A percentile compares a stretch with the other conserved stretches of the same genome.
These are phyloP conservation scores for Drosophila emarginata DNA, from an alignment of 2,888 invertebrate genomes.

Conservation along the genomic window DNA sequence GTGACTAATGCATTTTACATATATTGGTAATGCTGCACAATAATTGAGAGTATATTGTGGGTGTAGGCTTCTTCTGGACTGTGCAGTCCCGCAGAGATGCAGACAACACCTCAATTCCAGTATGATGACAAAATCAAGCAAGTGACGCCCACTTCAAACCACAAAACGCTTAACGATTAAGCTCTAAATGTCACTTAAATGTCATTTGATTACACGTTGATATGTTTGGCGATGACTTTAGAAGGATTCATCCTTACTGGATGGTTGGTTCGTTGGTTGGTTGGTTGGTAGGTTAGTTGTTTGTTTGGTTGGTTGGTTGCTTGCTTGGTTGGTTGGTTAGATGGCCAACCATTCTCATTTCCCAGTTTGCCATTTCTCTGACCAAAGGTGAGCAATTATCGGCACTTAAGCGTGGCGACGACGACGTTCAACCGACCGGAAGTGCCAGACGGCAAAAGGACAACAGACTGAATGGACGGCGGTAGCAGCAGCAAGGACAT, in stretches of 20 bases:
- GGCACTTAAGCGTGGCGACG: conserved; percentile 63
- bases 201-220: conserved; percentile 63
- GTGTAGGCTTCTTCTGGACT: background rate
- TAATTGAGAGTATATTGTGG: background rate
- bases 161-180: conserved; percentile 53
- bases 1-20: too few species aligned
- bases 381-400: conserved; percentile 64
- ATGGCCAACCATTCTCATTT: background rate
- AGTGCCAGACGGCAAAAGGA: conserved; percentile 15
- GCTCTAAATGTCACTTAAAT: conserved; percentile 66
- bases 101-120: conserved; percentile 11
- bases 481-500: background rate
- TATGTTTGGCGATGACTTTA: conserved; percentile 32
- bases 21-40: too few species aligned
- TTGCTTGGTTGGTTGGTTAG: background rate
- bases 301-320: background rate
- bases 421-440: conserved; percentile 30
- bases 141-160: conserved; percentile 12
- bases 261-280: background rate
- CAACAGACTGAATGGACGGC: background rate
- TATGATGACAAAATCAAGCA: background rate
- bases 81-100: conserved; percentile 1
- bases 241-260: conserved; percentile 1
- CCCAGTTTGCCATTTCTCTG: conserved; percentile 16
- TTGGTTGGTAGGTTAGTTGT: background rate